These are phyloP conservation scores for Euura lappo DNA, from an alignment of 1,140 invertebrate species.

Conservation along the genomic window DNA sequence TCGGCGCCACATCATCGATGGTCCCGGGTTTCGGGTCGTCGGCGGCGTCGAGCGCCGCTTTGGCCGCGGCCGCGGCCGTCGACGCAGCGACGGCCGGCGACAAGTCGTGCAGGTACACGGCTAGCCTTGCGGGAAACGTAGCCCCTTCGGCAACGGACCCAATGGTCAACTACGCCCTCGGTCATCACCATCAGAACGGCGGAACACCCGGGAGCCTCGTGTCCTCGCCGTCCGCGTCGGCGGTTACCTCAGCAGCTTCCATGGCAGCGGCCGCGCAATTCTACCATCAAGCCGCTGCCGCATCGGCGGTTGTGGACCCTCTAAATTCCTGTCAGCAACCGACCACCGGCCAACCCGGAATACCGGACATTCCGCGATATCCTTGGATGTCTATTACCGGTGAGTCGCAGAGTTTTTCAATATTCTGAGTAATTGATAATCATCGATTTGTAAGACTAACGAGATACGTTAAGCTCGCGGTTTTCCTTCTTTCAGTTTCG, in stretches of 20 bases:
- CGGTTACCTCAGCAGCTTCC: constrained; percentile 72
- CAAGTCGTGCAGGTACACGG: constrained; percentile 81
- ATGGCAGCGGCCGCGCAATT: constrained; percentile 85
- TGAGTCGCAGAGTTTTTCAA: constrained; percentile 62
- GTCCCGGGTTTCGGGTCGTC: constrained; percentile 70
- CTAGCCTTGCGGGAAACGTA: constrained; percentile 68
- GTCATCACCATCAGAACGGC: constrained; percentile 78
- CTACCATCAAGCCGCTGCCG: constrained; percentile 81
- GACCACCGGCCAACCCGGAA: constrained; percentile 71
- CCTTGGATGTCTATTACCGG: constrained; percentile 98
- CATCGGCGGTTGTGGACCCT: constrained; percentile 69
- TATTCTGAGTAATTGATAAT: too few species aligned
- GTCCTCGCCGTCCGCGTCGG: constrained; percentile 60
- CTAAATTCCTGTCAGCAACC: constrained; percentile 71
- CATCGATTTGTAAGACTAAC: too few species aligned
- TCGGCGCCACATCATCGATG: constrained; percentile 71
- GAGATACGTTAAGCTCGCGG: too few species aligned
- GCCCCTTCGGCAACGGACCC: constrained; percentile 67
- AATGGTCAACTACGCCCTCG: constrained; percentile 81
- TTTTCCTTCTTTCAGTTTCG: too few species aligned
- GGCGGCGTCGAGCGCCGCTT: constrained; percentile 61
- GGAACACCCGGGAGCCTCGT: constrained; percentile 64
- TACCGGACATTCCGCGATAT: constrained; percentile 88
- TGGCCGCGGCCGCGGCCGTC: constrained; percentile 69
- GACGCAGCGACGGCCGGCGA: constrained; percentile 64